These are phyloP conservation scores for Anorthoa munda DNA, from an alignment of 2,888 invertebrate species.

Conservation along the genomic window DNA sequence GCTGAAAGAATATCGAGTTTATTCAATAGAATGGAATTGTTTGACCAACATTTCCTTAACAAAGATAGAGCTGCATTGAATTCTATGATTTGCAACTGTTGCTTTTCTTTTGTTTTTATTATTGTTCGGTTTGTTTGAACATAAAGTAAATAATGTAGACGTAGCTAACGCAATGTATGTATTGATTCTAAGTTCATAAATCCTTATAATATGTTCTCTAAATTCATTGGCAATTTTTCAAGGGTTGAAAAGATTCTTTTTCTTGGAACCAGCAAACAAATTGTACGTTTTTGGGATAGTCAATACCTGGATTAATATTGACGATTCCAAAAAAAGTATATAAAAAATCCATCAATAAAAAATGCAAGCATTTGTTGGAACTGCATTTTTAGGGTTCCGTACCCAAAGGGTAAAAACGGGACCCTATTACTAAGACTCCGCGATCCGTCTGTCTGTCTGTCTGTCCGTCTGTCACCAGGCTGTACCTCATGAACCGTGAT, in stretches of 20 bases:
- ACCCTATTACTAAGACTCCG: too few species aligned
- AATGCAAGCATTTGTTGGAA: too few species aligned
- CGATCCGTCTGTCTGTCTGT: too few species aligned
- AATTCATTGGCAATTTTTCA: not conserved
- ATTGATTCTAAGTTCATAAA: not conserved
- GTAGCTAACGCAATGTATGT: conserved; percentile 2
- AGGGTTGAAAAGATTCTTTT: not conserved
- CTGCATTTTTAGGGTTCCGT: too few species aligned
- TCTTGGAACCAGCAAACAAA: too few species aligned
- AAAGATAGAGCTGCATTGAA: conserved; percentile 13
- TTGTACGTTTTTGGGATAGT: too few species aligned
- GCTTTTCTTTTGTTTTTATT: not conserved
- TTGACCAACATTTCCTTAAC: not conserved
- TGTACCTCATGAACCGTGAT: too few species aligned
- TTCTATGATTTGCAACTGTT: conserved; percentile 7
- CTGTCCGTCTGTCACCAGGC: too few species aligned
- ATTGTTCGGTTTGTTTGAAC: not conserved
- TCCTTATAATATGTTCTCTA: not conserved
- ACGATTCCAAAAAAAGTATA: too few species aligned
- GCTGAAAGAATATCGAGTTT: not conserved
- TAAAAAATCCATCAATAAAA: too few species aligned
- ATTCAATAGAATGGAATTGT: not conserved
- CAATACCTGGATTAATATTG: too few species aligned
- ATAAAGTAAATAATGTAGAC: not conserved
- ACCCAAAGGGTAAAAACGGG: too few species aligned